Evolutionary conservation across 2,113 vertebrate species (phyloP), one percentile per base, ranked within the genome.

Genomic region (Gasterosteus nipponicus): DNA sequence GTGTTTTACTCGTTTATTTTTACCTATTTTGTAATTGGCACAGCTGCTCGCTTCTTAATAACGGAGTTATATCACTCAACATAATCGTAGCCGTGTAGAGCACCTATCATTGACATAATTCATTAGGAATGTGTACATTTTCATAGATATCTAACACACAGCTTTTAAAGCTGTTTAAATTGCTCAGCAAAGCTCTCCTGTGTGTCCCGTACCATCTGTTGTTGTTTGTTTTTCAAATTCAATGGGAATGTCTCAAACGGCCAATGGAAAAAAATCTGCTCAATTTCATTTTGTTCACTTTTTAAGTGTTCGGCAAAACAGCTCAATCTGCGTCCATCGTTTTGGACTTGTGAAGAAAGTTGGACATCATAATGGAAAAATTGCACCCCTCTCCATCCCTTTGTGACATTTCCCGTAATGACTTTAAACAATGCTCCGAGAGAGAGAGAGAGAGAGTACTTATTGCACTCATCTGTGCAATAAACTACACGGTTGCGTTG

Each of bases 141-240:
- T 19, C 29, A 26, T 53, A 47, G 47, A 77, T 75, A 78, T 81
- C 69, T 65, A 53, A 71, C 42, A 78, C 47, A 59, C 18, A 74
- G 56, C 57, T n/a, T 26, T 26, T 26, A 26, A 26, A n/a, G 63
- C 73, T 70, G 54, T 87, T 85, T 79, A 63, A 68, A 75, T 73
- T 79, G 63, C 80, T 82, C 81, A 63, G 85, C 74, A 58, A 49
- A 46, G 66, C 72, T 78, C 69, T 78, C 12, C 58, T 73, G 73
- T 81, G 81, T 87, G 69, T 83, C 72, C 67, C 88, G 69, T 66
- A 79, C 91, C 88, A 92, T 90, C 88, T 91, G 85, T 71, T 86
- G 80, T 77, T 87, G 86, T 90, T 84, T 89, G 85, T 87, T 89
- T 86, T 81, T 81, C 85, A 83, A 77, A 87, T 90, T 86, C 78